phyloP scores from a whole-genome alignment of 1,140 invertebrate species.

The Monochamus saltuarius region DNA sequence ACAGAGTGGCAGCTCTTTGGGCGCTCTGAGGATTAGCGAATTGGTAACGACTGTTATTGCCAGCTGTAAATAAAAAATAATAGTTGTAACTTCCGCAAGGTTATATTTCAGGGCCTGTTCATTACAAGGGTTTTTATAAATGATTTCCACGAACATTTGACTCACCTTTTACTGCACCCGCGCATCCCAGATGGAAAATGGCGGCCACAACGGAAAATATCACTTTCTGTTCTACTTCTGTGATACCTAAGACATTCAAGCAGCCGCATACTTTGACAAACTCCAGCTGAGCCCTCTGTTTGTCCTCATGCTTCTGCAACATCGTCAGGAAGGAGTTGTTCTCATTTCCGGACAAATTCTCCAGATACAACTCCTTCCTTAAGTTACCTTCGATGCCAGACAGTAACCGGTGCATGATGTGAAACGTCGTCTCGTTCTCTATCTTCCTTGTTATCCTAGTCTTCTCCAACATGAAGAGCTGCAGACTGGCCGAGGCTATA shows the following conservation, averaged over 20 bases:
- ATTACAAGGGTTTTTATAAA: background rate
- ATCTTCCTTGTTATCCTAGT: conserved; percentile 69
- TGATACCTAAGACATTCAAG: conserved; percentile 71
- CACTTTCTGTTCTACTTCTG: conserved; percentile 75
- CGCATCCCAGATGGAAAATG: conserved; percentile 88
- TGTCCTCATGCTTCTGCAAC: conserved; percentile 78
- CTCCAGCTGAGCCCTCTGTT: conserved; percentile 72
- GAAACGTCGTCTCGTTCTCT: conserved; percentile 75
- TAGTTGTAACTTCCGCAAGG: background rate
- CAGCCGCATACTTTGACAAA: conserved; percentile 77
- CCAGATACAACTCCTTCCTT: conserved; percentile 80
- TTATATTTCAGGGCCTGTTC: background rate
- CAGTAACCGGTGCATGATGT: conserved; percentile 80
- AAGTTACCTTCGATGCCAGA: conserved; percentile 76
- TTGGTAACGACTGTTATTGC: conserved; percentile 62
- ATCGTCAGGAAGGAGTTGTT: conserved; percentile 78
- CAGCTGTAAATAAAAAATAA: conserved; percentile 36
- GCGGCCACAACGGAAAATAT: conserved; percentile 87
- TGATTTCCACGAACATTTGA: background rate
- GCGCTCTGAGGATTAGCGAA: conserved; percentile 82
- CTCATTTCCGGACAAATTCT: conserved; percentile 70
- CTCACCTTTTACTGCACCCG: conserved; percentile 70
- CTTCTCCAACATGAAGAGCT: conserved; percentile 75
- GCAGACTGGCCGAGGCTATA: conserved; percentile 83
- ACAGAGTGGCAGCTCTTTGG: conserved; percentile 75